Percentiles rank a stretch among this genome's conserved stretches.
Conservation (phyloP, 2,113 vertebrate genomes). For the Verasper variegatus region DNA sequence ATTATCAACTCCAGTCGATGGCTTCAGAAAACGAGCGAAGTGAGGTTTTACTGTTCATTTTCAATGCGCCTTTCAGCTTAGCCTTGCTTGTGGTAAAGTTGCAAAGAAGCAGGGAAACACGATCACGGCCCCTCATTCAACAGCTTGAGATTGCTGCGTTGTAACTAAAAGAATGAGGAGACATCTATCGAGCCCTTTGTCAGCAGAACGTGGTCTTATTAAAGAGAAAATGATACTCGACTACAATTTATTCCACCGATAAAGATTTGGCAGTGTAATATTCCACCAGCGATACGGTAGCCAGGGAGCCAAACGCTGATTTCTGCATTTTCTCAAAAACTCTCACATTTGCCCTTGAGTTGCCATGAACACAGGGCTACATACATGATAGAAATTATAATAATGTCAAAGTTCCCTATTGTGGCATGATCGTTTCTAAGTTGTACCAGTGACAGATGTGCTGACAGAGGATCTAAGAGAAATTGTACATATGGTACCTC, state of each 20-base stretch:
- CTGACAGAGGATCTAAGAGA: slow-evolving; percentile 62
- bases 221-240: slow-evolving; percentile 45
- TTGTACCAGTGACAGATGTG: slow-evolving; percentile 48
- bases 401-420: slow-evolving; percentile 46
- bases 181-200: slow-evolving; percentile 36
- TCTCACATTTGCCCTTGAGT: slow-evolving; percentile 47
- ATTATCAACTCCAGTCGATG: slow-evolving; percentile 16
- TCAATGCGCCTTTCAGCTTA: slow-evolving; percentile 33
- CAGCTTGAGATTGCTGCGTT: slow-evolving; percentile 29
- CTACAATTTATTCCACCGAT: slow-evolving; percentile 51
- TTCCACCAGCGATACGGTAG: slow-evolving; percentile 8
- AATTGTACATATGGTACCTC: slow-evolving; percentile 24
- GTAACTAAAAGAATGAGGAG: slow-evolving; percentile 33
- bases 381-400: slow-evolving; percentile 64
- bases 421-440: slow-evolving; percentile 35
- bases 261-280: slow-evolving; percentile 56
- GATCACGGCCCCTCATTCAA: neutral
- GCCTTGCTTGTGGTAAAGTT: slow-evolving; percentile 35
- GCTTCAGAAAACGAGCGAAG: slow-evolving; percentile 18
- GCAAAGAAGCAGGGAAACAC: slow-evolving; percentile 30
- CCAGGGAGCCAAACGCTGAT: neutral
- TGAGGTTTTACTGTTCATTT: slow-evolving; percentile 23
- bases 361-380: slow-evolving; percentile 16
- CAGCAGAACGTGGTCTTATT: slow-evolving; percentile 51
- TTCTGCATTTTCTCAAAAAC: slow-evolving; percentile 53